These are phyloP conservation scores for Spodoptera picta DNA, from an alignment of 2,888 invertebrate genomes.

Conservation along the genomic window DNA sequence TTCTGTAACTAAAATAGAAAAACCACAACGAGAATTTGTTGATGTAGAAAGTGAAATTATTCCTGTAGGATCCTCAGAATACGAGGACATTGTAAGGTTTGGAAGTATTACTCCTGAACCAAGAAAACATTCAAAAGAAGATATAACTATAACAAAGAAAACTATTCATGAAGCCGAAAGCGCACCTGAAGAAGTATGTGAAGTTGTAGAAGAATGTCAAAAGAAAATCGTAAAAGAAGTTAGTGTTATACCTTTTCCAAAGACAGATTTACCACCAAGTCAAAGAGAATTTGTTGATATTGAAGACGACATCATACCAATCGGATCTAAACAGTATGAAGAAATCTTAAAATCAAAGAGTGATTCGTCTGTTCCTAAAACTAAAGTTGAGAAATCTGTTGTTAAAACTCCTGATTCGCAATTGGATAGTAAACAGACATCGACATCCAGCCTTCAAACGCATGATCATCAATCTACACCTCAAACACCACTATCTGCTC, in stretches of 20 bases:
- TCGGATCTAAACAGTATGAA: constrained; percentile 82
- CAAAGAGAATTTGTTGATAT: constrained; percentile 86
- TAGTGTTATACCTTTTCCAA: constrained; percentile 83
- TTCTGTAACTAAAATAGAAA: constrained; percentile 77
- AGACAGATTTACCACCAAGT: constrained; percentile 81
- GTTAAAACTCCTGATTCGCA: constrained; percentile 81
- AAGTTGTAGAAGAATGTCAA: constrained; percentile 73
- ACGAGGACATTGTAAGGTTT: constrained; percentile 78
- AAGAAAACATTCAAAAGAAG: constrained; percentile 64
- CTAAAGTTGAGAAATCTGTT: constrained; percentile 79
- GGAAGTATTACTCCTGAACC: constrained; percentile 80
- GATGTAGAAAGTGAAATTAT: constrained; percentile 86
- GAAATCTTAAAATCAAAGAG: constrained; percentile 86
- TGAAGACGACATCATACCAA: constrained; percentile 81
- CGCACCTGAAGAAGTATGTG: constrained; percentile 53
- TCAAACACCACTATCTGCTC: constrained; percentile 89
- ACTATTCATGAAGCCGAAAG: constrained; percentile 65
- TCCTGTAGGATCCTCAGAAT: constrained; percentile 81
- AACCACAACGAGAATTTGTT: constrained; percentile 79
- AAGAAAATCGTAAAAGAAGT: constrained; percentile 76
- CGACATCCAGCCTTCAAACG: constrained; percentile 88
- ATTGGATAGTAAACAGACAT: constrained; percentile 88
- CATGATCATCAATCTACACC: constrained; percentile 87
- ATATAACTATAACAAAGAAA: constrained; percentile 69
- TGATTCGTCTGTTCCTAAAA: constrained; percentile 86